Conservation (phyloP, 2,888 invertebrate genomes). For the Dendrolimus houi region DNA sequence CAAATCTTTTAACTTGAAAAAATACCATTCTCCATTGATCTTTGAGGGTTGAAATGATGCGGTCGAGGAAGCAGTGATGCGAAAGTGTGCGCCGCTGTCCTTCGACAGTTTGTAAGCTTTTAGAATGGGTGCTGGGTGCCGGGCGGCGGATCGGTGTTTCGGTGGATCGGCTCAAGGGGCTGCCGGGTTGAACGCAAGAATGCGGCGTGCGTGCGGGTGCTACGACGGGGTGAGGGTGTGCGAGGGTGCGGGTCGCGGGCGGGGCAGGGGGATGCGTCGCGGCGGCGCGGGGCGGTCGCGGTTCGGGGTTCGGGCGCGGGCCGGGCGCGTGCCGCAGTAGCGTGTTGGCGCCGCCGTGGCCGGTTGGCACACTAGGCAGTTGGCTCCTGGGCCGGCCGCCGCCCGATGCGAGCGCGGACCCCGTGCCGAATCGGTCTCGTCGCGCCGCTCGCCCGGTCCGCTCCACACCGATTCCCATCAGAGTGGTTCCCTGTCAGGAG, state of each 20-base stretch:
- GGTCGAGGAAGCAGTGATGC: not conserved
- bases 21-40: not conserved
- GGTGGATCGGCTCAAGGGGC: constrained; percentile 24
- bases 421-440: constrained; percentile 37
- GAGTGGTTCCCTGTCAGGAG: constrained; percentile 30
- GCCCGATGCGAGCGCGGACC: constrained; percentile 41
- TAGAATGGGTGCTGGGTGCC: not conserved
- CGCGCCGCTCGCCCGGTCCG: constrained; percentile 29
- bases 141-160: not conserved
- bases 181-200: constrained; percentile 56
- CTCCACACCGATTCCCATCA: constrained; percentile 20
- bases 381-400: constrained; percentile 32
- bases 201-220: constrained; percentile 69
- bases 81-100: not conserved
- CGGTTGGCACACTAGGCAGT: constrained; percentile 48
- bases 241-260: constrained; percentile 34
- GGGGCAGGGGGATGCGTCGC: constrained; percentile 48
- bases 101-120: not conserved
- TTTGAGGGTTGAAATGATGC: not conserved
- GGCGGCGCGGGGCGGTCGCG: constrained; percentile 37
- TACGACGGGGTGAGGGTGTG: constrained; percentile 27
- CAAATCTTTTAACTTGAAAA: not conserved
- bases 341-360: constrained; percentile 68
- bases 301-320: constrained; percentile 40
- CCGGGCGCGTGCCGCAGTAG: constrained; percentile 70